phyloP scores from a whole-genome alignment of 92 coral and sea anemone genomes.

The Meandrina meandrites region DNA sequence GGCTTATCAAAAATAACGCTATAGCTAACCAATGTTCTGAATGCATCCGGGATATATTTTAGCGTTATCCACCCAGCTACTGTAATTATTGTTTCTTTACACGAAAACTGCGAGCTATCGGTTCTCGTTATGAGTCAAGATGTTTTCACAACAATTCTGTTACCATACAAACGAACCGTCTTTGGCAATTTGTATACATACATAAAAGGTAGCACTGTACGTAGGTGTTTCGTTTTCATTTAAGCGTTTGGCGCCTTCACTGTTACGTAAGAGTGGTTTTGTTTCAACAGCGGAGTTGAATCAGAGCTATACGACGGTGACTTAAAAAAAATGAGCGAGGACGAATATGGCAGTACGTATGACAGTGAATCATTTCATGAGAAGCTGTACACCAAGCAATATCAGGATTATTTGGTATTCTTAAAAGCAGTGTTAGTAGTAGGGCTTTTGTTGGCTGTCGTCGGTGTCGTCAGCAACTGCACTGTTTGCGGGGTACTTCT shows the following conservation, averaged over 20 bases:
- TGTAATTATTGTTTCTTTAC: background rate
- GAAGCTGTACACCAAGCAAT: background rate
- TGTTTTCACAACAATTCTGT: slow-evolving; percentile 8
- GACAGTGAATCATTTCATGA: background rate
- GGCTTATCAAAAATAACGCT: background rate
- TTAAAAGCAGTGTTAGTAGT: background rate
- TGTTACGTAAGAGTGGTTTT: slow-evolving; percentile 8
- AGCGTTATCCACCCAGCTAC: background rate
- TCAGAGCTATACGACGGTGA: too few species aligned
- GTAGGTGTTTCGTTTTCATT: background rate
- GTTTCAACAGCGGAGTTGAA: background rate
- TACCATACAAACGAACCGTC: slow-evolving; percentile 4
- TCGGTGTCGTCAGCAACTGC: slow-evolving; percentile 27
- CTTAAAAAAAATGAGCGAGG: background rate
- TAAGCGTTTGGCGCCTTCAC: background rate
- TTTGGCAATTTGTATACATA: background rate
- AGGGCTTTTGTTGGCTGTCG: background rate
- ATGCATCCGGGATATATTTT: background rate
- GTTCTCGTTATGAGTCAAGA: background rate
- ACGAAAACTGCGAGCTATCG: background rate
- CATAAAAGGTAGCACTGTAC: too few species aligned
- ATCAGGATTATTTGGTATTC: background rate
- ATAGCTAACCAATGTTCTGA: background rate
- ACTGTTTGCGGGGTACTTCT: slow-evolving; percentile 37
- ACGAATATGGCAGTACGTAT: background rate